A percentile compares a stretch with the other conserved stretches of the same genome.
These are phyloP conservation scores for Botia kubotai DNA, from an alignment of 2,797 vertebrate species.

Conservation along the genomic window DNA sequence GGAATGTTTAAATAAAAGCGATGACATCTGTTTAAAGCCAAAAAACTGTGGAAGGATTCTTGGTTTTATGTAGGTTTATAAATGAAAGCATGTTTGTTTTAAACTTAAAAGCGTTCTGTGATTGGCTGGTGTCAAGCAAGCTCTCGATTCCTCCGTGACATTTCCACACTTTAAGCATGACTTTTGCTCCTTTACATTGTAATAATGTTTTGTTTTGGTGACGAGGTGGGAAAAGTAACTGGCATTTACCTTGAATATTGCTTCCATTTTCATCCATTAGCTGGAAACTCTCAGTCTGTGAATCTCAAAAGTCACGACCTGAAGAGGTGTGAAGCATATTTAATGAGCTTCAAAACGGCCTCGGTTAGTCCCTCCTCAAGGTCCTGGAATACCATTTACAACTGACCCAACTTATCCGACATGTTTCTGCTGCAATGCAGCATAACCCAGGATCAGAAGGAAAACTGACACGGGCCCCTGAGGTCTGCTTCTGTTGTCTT, in stretches of 20 bases:
- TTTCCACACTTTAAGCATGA: slow-evolving; percentile 48
- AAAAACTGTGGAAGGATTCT: too few species aligned
- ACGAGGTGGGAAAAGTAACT: slow-evolving; percentile 11
- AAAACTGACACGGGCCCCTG: not conserved
- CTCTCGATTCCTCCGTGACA: slow-evolving; percentile 40
- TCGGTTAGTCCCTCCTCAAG: not conserved
- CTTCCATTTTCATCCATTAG: slow-evolving; percentile 56
- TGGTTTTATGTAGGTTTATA: not conserved
- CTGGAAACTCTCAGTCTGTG: slow-evolving; percentile 27
- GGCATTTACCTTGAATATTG: slow-evolving; percentile 55
- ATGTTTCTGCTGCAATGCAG: not conserved
- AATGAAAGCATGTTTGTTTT: not conserved
- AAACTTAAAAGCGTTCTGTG: not conserved
- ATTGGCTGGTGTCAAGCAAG: not conserved
- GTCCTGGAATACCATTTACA: slow-evolving; percentile 17
- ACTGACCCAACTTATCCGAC: not conserved
- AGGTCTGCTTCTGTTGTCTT: not conserved
- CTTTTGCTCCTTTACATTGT: slow-evolving; percentile 48
- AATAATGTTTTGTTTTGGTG: slow-evolving; percentile 17
- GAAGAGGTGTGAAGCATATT: slow-evolving; percentile 26
- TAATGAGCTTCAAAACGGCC: slow-evolving; percentile 40
- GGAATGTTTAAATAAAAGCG: not conserved
- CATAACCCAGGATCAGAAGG: not conserved
- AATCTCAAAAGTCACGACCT: slow-evolving; percentile 16
- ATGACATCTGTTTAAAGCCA: slow-evolving; percentile 33